Conservation (phyloP, 64 coral and sea anemone genomes). For the Acropora tenuis region DNA sequence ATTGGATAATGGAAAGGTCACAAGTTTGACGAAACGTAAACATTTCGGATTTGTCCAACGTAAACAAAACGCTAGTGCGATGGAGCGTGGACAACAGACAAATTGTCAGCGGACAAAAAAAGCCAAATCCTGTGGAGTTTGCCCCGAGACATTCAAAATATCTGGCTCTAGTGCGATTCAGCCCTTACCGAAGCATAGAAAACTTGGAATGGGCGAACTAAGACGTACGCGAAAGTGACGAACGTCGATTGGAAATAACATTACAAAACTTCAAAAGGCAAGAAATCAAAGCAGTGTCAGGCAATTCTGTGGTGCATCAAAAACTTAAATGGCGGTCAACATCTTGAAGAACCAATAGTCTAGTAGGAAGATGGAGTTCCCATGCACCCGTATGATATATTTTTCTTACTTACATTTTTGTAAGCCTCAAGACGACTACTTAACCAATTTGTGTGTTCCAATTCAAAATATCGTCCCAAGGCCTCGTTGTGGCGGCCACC, state of each 20-base stretch:
- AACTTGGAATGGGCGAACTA: background rate
- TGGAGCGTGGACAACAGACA: constrained; percentile 24
- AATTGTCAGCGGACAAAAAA: constrained; percentile 15
- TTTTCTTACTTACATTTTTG: background rate
- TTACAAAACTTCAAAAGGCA: background rate
- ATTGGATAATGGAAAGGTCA: constrained; percentile 25
- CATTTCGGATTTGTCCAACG: constrained; percentile 38
- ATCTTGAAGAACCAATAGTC: background rate
- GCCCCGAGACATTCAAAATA: constrained; percentile 12
- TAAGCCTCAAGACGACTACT: background rate
- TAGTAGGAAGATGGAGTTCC: background rate
- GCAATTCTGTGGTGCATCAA: background rate
- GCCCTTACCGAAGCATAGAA: constrained; percentile 3
- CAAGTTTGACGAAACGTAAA: constrained; percentile 26
- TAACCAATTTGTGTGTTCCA: background rate
- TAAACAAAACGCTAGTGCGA: constrained; percentile 36
- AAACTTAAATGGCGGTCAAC: background rate
- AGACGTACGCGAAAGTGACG: background rate
- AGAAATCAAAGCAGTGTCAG: background rate
- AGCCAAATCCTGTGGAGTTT: constrained; percentile 34
- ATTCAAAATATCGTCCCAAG: background rate
- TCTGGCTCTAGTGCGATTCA: constrained; percentile 25
- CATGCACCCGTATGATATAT: background rate
- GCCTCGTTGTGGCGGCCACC: background rate
- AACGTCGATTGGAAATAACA: background rate